These are phyloP conservation scores for Drymonia ruficornis DNA, from an alignment of 2,888 invertebrate genomes.

Conservation along the genomic window DNA sequence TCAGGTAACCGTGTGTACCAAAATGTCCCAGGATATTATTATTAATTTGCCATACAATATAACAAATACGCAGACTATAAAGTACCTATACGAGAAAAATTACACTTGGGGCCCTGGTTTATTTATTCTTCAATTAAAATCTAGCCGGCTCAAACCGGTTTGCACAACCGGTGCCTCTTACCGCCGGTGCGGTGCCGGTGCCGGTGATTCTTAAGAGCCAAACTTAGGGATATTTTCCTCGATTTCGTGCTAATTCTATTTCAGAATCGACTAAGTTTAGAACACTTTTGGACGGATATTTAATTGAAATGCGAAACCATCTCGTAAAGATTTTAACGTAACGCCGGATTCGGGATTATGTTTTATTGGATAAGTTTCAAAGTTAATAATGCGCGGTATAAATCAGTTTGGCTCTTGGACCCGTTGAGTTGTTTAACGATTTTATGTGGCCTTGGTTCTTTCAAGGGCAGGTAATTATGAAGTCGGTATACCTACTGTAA, in stretches of 20 bases:
- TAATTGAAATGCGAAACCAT: not conserved
- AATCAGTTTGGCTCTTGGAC: not conserved
- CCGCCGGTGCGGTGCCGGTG: no score
- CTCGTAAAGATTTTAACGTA: conserved; percentile 4
- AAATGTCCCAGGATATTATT: no score
- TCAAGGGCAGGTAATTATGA: not conserved
- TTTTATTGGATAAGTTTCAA: conserved; percentile 1
- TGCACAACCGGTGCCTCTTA: not conserved
- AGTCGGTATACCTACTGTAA: no score
- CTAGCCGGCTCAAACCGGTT: not conserved
- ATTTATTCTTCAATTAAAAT: not conserved
- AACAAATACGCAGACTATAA: no score
- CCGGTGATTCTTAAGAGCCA: not conserved
- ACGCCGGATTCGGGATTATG: not conserved
- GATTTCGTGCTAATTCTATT: not conserved
- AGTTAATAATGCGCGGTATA: conserved; percentile 1
- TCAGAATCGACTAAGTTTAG: not conserved
- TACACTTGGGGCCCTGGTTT: no score
- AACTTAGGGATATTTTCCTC: not conserved
- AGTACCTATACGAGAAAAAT: no score
- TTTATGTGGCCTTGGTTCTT: not conserved
- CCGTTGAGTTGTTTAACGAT: conserved; percentile 1
- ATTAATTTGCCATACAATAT: no score
- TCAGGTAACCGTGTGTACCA: no score
- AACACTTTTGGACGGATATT: not conserved